Conservation (phyloP, 2,797 vertebrate species). For the Tenualosa ilisha region DNA sequence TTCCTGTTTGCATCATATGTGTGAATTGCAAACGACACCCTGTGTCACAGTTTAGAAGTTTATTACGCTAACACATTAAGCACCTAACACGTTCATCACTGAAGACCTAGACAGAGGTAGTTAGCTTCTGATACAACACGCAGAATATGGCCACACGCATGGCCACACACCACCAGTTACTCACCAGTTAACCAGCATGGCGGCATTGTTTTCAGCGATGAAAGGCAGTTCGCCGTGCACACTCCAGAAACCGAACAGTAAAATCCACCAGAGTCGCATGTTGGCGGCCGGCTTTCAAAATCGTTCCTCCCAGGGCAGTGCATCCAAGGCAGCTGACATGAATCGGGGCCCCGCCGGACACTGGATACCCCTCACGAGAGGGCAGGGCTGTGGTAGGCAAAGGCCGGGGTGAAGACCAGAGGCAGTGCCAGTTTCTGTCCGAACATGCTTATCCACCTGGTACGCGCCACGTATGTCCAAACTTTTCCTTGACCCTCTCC, state of each 20-base stretch:
- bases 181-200: conserved; percentile 96
- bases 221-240: conserved; percentile 87
- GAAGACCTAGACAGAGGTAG: background rate
- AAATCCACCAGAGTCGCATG: conserved; percentile 84
- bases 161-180: conserved; percentile 52
- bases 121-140: background rate
- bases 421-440: conserved; percentile 51
- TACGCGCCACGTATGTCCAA: conserved; percentile 41
- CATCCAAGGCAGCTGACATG: conserved; percentile 58
- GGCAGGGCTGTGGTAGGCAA: conserved; percentile 27
- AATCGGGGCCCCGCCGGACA: conserved; percentile 31
- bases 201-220: conserved; percentile 89
- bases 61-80: background rate
- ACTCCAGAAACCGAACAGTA: conserved; percentile 80
- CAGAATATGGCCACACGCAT: background rate
- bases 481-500: conserved; percentile 51
- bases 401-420: background rate
- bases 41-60: background rate
- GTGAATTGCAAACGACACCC: background rate
- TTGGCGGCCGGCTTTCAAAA: conserved; percentile 59
- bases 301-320: conserved; percentile 59
- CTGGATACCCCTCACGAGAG: conserved; percentile 46
- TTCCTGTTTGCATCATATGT: background rate
- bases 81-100: background rate
- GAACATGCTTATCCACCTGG: conserved; percentile 60